A percentile compares a stretch with the other conserved stretches of the same genome.
Evolutionary conservation across 2,888 invertebrate genomes (phyloP).

Genomic region (Archaeoteleia sp.): DNA sequence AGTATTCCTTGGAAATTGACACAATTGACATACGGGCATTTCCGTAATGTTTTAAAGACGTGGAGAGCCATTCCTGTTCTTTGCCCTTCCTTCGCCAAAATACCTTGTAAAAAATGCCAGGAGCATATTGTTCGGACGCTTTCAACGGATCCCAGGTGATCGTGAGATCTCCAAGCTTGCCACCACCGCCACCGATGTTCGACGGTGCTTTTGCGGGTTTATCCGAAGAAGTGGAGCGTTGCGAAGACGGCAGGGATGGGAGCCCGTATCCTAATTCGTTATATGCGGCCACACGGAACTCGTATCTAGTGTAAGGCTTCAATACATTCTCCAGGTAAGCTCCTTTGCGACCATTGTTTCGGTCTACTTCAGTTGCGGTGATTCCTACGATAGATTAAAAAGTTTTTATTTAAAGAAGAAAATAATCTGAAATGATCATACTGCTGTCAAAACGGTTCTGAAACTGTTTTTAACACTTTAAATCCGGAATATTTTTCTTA

Average conservation of each 20-base stretch:
- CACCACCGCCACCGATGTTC: constrained; percentile 94
- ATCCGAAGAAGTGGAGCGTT: constrained; percentile 88
- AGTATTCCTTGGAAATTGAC: constrained; percentile 82
- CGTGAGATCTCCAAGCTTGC: constrained; percentile 94
- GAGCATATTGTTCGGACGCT: constrained; percentile 89
- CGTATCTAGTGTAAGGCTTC: constrained; percentile 92
- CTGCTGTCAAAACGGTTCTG: too few species aligned
- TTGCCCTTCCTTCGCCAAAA: constrained; percentile 87
- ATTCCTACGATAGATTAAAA: constrained; percentile 59
- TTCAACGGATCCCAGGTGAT: constrained; percentile 91
- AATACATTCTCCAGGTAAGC: constrained; percentile 82
- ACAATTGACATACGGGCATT: constrained; percentile 88
- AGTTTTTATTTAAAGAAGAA: too few species aligned
- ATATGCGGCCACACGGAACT: constrained; percentile 91
- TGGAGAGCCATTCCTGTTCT: constrained; percentile 85
- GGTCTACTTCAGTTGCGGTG: constrained; percentile 83
- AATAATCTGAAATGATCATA: too few species aligned
- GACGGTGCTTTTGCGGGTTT: constrained; percentile 85
- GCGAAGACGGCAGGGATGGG: constrained; percentile 89
- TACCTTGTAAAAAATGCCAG: constrained; percentile 91
- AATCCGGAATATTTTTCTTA: too few species aligned
- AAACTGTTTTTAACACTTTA: too few species aligned
- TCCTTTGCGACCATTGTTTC: constrained; percentile 86
- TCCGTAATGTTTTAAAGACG: constrained; percentile 82
- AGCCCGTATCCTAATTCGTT: constrained; percentile 89